Evolutionary conservation across 2,888 invertebrate genomes (phyloP).

Genomic region (Aricia artaxerxes): DNA sequence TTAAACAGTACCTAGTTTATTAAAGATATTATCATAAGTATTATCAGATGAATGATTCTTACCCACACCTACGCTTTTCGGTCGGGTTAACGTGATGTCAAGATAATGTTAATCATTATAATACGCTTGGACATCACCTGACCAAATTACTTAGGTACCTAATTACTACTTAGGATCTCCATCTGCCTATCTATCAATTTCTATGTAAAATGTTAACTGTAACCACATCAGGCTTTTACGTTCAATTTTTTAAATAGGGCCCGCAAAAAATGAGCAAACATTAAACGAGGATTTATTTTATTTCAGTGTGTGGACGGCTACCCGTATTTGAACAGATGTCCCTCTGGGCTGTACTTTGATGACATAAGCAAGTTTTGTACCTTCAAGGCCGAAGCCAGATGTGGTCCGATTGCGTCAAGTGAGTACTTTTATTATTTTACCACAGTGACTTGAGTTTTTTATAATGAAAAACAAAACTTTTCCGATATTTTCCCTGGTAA

Average conservation of each 20-base stretch:
- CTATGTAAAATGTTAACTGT: background rate
- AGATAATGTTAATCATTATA: too few relatives aligned
- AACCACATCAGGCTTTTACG: background rate
- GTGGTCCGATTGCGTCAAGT: slow-evolving; percentile 94
- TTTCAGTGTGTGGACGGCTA: slow-evolving; percentile 92
- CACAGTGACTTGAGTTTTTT: background rate
- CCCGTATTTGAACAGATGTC: slow-evolving; percentile 93
- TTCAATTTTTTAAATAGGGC: slow-evolving; percentile 1
- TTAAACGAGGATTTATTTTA: slow-evolving; percentile 27
- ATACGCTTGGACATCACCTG: too few relatives aligned
- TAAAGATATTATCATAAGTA: too few relatives aligned
- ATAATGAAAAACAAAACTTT: background rate
- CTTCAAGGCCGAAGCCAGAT: slow-evolving; percentile 93
- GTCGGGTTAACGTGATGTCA: too few relatives aligned
- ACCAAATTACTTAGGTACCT: too few relatives aligned
- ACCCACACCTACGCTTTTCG: too few relatives aligned
- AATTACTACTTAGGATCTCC: too few relatives aligned
- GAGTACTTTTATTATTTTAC: slow-evolving; percentile 64
- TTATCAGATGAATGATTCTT: too few relatives aligned
- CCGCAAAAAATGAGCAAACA: slow-evolving; percentile 7
- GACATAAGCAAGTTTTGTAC: slow-evolving; percentile 94
- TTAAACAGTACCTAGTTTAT: too few relatives aligned
- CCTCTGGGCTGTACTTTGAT: slow-evolving; percentile 94
- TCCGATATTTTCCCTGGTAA: background rate
- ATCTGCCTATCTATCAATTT: too few relatives aligned